These are phyloP conservation scores for Vanessa tameamea DNA, from an alignment of 1,140 invertebrate genomes.

Conservation along the genomic window DNA sequence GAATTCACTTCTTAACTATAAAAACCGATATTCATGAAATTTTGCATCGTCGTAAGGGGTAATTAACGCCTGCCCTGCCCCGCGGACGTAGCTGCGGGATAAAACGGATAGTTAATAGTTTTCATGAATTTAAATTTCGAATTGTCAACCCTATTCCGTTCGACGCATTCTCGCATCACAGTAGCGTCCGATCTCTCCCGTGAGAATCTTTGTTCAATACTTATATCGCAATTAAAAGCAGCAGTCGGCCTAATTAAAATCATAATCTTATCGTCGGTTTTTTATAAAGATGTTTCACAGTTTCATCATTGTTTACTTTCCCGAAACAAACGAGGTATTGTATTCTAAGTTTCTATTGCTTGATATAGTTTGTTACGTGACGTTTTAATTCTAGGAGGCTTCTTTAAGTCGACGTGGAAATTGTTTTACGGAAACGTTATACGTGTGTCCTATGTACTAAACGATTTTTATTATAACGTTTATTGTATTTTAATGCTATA, in stretches of 20 bases:
- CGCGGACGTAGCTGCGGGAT: no score
- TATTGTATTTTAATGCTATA: no score
- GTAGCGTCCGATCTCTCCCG: constrained; percentile 34
- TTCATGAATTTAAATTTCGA: neutral
- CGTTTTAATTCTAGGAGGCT: neutral
- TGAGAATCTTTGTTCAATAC: constrained; percentile 28
- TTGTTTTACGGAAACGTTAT: neutral
- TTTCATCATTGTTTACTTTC: constrained; percentile 64
- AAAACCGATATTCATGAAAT: no score
- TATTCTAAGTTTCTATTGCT: constrained; percentile 23
- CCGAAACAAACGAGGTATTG: constrained; percentile 40
- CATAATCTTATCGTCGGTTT: constrained; percentile 35
- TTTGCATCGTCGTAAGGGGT: no score
- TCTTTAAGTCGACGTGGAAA: neutral
- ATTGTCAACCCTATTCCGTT: constrained; percentile 13
- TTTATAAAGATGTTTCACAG: constrained; percentile 50
- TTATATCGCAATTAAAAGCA: constrained; percentile 28
- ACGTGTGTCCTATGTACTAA: neutral
- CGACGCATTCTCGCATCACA: constrained; percentile 15
- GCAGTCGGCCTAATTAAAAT: constrained; percentile 35
- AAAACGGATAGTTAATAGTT: neutral
- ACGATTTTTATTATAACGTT: no score
- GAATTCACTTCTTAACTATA: no score
- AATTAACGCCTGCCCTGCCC: no score
- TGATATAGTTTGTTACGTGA: neutral